Base-by-base conservation (phyloP, 2,888 invertebrate species). In the Pilophorus perplexus region DNA sequence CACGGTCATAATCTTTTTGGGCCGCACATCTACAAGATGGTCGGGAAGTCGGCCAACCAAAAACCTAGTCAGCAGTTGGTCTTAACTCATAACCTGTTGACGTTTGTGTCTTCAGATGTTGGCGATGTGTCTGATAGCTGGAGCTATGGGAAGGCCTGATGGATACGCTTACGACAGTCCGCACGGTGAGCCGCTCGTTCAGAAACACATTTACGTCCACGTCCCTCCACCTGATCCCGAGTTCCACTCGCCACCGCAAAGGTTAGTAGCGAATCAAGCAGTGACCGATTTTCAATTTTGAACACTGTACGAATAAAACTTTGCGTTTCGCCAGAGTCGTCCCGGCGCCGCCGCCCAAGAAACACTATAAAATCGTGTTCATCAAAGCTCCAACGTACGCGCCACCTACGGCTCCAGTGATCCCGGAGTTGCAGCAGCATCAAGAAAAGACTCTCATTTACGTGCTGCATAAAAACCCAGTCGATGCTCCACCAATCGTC, bases 341-440 rank as follows among this genome's bases (percentile, higher is more conserved):
- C 8, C 71, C 72, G 1, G 69, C 71, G 12, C 71, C 72, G n/a
- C 70, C 73, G 16, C 72, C 73, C 5, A 73, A 72, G 55, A 72
- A 73, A 57, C 73, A 74, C 67, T 74, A 73, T 67, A 73, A 74
- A 67, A 73, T 73, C 23, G 73, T 74, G 16, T 73, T 74, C 69
- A 73, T 73, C 67, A 73, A 73, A 48, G 72, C 74, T 5, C 73
- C 73, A 0, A 71, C 72, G 1, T 69, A 72, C 16, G 69, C 72
- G 4, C 69, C 72, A 2, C 71, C 69, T n/a, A 37, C 67, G 1
- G 72, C 72, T 4, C 73, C 73, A 0, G 71, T 72, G 18, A 71
- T 74, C 16, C 73, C 73, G 3, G 71, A 72, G 22, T 71, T 72
- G 6, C 73, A 72, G 50, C 72, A 72, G 57, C 69, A 71, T 48